Percentiles rank a stretch among this genome's conserved stretches.
phyloP scores from a whole-genome alignment of 2,888 invertebrate species.

The Rhagium mordax region DNA sequence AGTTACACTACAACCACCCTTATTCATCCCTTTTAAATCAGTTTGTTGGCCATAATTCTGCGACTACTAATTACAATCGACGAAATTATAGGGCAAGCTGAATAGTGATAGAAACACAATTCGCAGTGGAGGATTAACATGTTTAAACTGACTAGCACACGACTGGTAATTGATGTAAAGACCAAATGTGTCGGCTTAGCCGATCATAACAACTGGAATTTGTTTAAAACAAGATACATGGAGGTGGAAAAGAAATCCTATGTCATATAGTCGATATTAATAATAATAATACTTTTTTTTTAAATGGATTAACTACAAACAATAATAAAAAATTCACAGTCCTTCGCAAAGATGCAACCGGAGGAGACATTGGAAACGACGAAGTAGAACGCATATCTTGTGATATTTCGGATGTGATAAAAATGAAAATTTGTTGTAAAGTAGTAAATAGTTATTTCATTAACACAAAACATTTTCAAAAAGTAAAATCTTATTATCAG shows the following conservation, averaged over 20 bases:
- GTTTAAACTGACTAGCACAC: background rate
- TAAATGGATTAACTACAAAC: too few relatives aligned
- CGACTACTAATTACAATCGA: conserved; percentile 13
- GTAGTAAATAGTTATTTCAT: too few relatives aligned
- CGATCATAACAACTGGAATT: background rate
- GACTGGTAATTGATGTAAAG: background rate
- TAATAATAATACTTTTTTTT: too few relatives aligned
- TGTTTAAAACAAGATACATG: background rate
- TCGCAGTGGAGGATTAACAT: background rate
- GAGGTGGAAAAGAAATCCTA: background rate
- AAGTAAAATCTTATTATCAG: too few relatives aligned
- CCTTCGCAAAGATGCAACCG: too few relatives aligned
- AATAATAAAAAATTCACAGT: too few relatives aligned
- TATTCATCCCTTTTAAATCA: conserved; percentile 24
- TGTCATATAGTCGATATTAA: too few relatives aligned
- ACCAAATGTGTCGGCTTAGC: background rate
- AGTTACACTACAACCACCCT: conserved; percentile 35
- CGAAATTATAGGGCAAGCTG: background rate
- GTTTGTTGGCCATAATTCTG: conserved; percentile 25
- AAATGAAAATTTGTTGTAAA: too few relatives aligned
- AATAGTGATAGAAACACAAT: background rate
- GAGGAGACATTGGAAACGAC: too few relatives aligned
- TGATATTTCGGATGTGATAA: too few relatives aligned
- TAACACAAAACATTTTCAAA: too few relatives aligned
- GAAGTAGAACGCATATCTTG: too few relatives aligned